Evolutionary conservation across 2,797 vertebrate genomes (phyloP).

Genomic region (Neosilurus mollespiculum): DNA sequence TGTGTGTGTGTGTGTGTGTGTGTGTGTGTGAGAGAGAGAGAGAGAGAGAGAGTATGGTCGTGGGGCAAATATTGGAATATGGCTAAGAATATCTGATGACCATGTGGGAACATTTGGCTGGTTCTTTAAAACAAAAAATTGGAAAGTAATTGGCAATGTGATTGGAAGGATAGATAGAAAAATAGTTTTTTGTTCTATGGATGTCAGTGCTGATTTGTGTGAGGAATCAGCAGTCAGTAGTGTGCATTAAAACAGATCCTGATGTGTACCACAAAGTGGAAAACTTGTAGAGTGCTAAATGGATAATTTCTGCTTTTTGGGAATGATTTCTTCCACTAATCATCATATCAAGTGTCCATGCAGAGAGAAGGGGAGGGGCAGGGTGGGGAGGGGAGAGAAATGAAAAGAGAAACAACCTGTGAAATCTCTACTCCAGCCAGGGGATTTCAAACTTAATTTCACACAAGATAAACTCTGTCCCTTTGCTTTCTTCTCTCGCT

Average conservation of each 20-base stretch:
- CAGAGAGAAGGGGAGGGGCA: neutral
- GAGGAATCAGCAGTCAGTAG: neutral
- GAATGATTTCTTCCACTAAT: neutral
- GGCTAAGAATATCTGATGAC: neutral
- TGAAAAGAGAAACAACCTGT: constrained; percentile 52
- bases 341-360: constrained; percentile 9
- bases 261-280: neutral
- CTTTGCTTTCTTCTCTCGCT: constrained; percentile 47
- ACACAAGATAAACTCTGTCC: constrained; percentile 71
- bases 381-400: neutral
- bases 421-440: constrained; percentile 66
- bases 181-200: neutral
- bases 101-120: neutral
- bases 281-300: neutral
- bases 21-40: neutral
- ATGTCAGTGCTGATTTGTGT: constrained; percentile 13
- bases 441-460: constrained; percentile 78
- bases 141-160: neutral
- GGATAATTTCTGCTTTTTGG: neutral
- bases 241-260: neutral
- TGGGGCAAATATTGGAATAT: neutral
- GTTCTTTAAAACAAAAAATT: neutral
- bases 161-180: neutral
- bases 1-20: constrained; percentile 2
- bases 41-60: neutral